Evolutionary conservation across 2,113 vertebrate genomes (phyloP), one percentile per base, ranked within the genome.

Genomic region (Neolamprologus kungweensis): DNA sequence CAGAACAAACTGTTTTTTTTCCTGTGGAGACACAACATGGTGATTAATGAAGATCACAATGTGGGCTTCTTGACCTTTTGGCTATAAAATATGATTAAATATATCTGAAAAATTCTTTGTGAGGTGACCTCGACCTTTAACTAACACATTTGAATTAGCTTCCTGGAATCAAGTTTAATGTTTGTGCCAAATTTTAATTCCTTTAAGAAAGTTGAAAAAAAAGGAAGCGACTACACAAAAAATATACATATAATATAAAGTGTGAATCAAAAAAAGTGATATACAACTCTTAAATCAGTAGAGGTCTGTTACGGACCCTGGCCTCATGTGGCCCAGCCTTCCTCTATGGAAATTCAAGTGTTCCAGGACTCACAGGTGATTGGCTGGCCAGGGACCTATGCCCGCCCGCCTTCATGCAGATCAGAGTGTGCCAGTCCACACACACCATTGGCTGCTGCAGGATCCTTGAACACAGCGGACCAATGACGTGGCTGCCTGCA

Each of bases 341-440:
- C 53, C 53, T 54, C 10, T 54, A 54, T 54, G 53, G 53, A 54
- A 54, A 54, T 54, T 12, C n/a, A 54, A 23, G 53, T 12, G 53
- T 7, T 54, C 53, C 10, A 54, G 53, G 2, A 54, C 53, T 54
- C n/a, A 54, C n/a, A 54, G 51, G 53, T 23, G n/a, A 54, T 51
- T 51, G 17, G 50, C 50, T 51, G 50, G 50, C 50, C 17, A 51
- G 50, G 50, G 5, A 51, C 50, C 50, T 3, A 51, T 21, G 53
- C n/a, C 10, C 0, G 1, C n/a, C 51, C 2, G 0, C n/a, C 53
- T 12, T 54, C n/a, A 54, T 54, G 53, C 3, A 54, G 53, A 23
- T 54, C 53, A 23, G n/a, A 54, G 53, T 54, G 6, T 54, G 53
- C 5, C 53, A 54, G 53, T 54, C n/a, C 53, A 54, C 53, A 7